Conservation (phyloP, 1,140 invertebrate genomes). For the Ostrea denselamellosa region DNA sequence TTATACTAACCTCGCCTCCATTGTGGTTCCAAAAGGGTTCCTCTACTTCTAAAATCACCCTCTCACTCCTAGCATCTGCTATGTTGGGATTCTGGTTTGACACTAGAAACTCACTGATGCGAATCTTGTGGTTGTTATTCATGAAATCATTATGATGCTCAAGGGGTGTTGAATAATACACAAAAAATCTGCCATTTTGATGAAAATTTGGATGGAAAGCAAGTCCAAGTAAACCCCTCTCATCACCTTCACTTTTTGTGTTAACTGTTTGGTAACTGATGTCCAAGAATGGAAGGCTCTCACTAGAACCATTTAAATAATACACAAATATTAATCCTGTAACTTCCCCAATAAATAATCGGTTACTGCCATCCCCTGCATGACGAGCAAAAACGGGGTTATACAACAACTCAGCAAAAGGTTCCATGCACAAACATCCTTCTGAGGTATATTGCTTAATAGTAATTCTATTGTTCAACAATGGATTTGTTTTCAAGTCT, state of each 20-base stretch:
- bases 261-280: slow-evolving; percentile 55
- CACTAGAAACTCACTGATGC: slow-evolving; percentile 73
- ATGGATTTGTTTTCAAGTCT: slow-evolving; percentile 64
- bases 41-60: slow-evolving; percentile 69
- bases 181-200: slow-evolving; percentile 70
- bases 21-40: slow-evolving; percentile 77
- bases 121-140: slow-evolving; percentile 57
- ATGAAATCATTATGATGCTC: neutral
- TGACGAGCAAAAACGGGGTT: slow-evolving; percentile 71
- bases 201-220: slow-evolving; percentile 74
- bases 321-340: slow-evolving; percentile 67
- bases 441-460: slow-evolving; percentile 59
- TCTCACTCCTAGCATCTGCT: slow-evolving; percentile 63
- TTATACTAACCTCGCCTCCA: slow-evolving; percentile 73
- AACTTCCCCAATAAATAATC: slow-evolving; percentile 75
- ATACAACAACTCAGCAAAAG: slow-evolving; percentile 59
- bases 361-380: slow-evolving; percentile 67
- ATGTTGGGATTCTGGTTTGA: slow-evolving; percentile 58
- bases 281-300: slow-evolving; percentile 66
- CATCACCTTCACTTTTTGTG: slow-evolving; percentile 64
- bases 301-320: slow-evolving; percentile 62
- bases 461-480: slow-evolving; percentile 62
- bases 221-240: slow-evolving; percentile 74
- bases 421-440: slow-evolving; percentile 74
- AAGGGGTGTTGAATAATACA: slow-evolving; percentile 69